Evolutionary conservation across 1,140 invertebrate genomes (phyloP), one percentile per base, ranked within the genome.

Genomic region (Solenopsis invicta): DNA sequence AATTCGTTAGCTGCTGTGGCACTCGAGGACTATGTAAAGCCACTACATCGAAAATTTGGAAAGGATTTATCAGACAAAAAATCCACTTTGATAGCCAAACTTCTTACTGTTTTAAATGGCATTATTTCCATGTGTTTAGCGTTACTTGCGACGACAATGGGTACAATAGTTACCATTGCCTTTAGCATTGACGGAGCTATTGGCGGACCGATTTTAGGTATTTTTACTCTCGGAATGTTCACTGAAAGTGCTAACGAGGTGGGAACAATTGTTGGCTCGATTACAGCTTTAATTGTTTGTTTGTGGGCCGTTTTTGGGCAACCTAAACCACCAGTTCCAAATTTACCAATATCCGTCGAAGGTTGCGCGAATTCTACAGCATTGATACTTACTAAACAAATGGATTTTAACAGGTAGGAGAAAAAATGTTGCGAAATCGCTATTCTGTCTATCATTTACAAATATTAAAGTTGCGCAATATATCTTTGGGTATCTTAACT

Each of bases 1-100:
- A 99, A 99, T 93, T 98, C 98, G 1, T 94, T 99, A 13, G 97
- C 98, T 4, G 98, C 98, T 1, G 97, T 99, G 8, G 98, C 98
- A 1, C 95, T 98, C 50, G 97, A 98, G 91, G 98, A 99, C 95
- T 98, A 98, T 92, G 94, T 98, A 1, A 97, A 97, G 86, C 95
- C 94, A 0, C 2, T 92, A 1, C 94, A 91, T 52, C 41, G 37
- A 0, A 81, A 54, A 41, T 45, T 91, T 9, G 91, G 90, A 0
- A 34, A 85, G n/a, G 77, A 91, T n/a, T 93, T 94, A 24, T 85
- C 92, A 0, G 90, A 92, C 0, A 95, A 96, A 86, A 96, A 95
- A 80, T 93, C 95, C 24, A 85, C 91, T 0, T 67, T 93, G 13
- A 87, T 91, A 6, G 94, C 93, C 2, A 98, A 97, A 93, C 5